Base-by-base conservation (phyloP, 1,140 invertebrate species). In the Neuroterus valhalla region DNA sequence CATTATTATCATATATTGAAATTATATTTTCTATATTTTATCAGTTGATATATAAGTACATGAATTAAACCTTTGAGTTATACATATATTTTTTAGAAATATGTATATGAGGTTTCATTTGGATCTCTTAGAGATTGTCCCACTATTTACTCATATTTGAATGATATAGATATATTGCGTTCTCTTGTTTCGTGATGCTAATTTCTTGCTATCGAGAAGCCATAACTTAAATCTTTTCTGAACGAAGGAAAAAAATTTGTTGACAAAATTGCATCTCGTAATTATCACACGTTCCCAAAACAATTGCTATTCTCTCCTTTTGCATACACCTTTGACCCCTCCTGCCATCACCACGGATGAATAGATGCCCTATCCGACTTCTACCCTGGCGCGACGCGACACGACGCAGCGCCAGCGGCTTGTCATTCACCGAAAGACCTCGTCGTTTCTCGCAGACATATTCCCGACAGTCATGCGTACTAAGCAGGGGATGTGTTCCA, bases 401-500 rank as follows among this genome's bases (percentile, higher is more conserved):
- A n/a, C n/a, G n/a, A n/a, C n/a, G n/a, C n/a, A n/a, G n/a, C n/a
- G n/a, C n/a, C n/a, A n/a, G n/a, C n/a, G n/a, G n/a, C n/a, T n/a
- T n/a, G n/a, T 84, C 78, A 68, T 76, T 85, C 80, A 68, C 78
- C 83, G 84, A 84, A 86, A 85, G 85, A 86, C 79, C 80, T 79
- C 80, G 81, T 86, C 84, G 82, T 82, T 82, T 81, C 77, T 76
- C 70, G 72, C 71, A 76, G 79, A 85, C 83, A 83, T 85, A 86
- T 85, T 83, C 78, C 55, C 67, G 71, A 70, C 72, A 62, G 78
- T 80, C 80, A 76, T 78, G 74, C 17, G 74, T 43, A 66, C 69
- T 11, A 45, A 11, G n/a, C 50, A 62, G 52, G 79, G 68, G 73
- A 23, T 77, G 75, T 70, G 69, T 76, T 79, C 71, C 55, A 73